These are phyloP conservation scores for Pollenia griseotomentosa DNA, from an alignment of 2,888 invertebrate genomes.

Conservation along the genomic window DNA sequence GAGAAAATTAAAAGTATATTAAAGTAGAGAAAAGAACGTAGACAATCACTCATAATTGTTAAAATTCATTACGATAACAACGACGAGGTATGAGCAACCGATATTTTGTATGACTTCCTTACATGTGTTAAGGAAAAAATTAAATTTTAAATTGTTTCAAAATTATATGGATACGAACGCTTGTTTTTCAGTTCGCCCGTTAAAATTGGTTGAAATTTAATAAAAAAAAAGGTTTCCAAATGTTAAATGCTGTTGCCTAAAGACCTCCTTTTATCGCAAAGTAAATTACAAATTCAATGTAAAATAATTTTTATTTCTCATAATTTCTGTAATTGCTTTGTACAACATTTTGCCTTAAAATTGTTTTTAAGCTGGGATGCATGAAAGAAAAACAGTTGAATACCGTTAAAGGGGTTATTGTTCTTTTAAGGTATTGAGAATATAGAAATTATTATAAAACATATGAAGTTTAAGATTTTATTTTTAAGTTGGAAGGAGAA, in stretches of 20 bases:
- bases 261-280: slow-evolving; percentile 62
- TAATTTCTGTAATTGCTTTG: slow-evolving; percentile 83
- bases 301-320: slow-evolving; percentile 78
- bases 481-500: too few species aligned
- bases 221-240: not conserved
- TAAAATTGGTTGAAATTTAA: slow-evolving; percentile 26
- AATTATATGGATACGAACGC: slow-evolving; percentile 75
- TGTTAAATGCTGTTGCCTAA: not conserved
- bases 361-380: slow-evolving; percentile 36
- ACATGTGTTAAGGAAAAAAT: slow-evolving; percentile 70
- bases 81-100: not conserved
- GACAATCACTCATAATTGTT: slow-evolving; percentile 51
- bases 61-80: slow-evolving; percentile 31
- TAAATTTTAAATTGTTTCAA: slow-evolving; percentile 69
- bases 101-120: slow-evolving; percentile 35
- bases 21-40: slow-evolving; percentile 47
- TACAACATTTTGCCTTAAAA: slow-evolving; percentile 33
- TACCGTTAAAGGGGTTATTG: too few species aligned
- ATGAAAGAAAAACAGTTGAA: not conserved
- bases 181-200: slow-evolving; percentile 24
- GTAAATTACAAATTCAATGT: slow-evolving; percentile 77
- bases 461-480: too few species aligned
- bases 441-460: too few species aligned
- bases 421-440: too few species aligned
- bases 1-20: not conserved